Percentiles rank a stretch among this genome's conserved stretches.
Evolutionary conservation across 1,140 invertebrate species (phyloP).

Genomic region (Nasonia longicornis): DNA sequence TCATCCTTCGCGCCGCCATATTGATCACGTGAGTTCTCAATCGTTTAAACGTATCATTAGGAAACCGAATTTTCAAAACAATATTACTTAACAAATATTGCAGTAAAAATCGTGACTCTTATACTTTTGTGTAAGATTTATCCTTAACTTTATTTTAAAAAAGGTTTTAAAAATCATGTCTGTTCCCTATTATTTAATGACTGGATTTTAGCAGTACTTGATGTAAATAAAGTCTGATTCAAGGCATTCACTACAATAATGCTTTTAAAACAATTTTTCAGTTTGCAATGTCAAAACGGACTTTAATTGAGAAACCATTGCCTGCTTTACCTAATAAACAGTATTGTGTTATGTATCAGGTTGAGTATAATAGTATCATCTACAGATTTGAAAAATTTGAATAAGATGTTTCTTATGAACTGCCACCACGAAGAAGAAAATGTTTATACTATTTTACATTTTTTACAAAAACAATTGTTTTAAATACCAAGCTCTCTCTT

Average conservation of each 20-base stretch:
- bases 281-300: conserved; percentile 43
- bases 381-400: conserved; percentile 44
- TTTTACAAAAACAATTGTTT: conserved; percentile 36
- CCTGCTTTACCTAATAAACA: conserved; percentile 44
- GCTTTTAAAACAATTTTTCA: conserved; percentile 47
- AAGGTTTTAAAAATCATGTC: too few relatives aligned
- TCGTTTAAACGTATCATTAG: too few relatives aligned
- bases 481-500: conserved; percentile 47
- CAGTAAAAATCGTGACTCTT: too few relatives aligned
- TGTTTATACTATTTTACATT: conserved; percentile 33
- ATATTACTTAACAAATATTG: too few relatives aligned
- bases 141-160: too few relatives aligned
- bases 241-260: conserved; percentile 41
- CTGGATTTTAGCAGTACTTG: conserved; percentile 16
- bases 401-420: conserved; percentile 31
- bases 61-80: too few relatives aligned
- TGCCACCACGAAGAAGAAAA: conserved; percentile 32
- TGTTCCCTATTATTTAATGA: not conserved
- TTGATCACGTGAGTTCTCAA: too few relatives aligned
- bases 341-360: conserved; percentile 49
- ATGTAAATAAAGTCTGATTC: not conserved
- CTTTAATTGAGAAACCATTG: conserved; percentile 47
- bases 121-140: too few relatives aligned
- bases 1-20: too few relatives aligned
- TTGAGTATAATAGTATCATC: conserved; percentile 55